Evolutionary conservation across 2,888 invertebrate genomes (phyloP).

Genomic region (Ditula angustiorana): DNA sequence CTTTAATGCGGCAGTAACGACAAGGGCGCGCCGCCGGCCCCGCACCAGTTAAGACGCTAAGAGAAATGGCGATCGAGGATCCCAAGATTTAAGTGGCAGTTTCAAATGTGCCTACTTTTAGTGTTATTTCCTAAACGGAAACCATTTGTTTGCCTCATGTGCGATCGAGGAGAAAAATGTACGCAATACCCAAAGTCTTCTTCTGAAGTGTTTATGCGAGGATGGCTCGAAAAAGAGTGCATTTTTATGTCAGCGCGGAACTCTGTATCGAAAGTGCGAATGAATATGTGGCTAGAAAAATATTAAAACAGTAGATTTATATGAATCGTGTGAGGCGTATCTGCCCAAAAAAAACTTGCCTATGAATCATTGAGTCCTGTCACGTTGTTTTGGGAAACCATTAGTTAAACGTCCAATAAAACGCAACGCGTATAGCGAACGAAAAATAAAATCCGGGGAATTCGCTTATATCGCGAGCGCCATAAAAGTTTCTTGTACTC

Average conservation of each 20-base stretch:
- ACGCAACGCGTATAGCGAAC: constrained; percentile 53
- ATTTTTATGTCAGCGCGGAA: constrained; percentile 48
- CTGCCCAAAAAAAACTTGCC: constrained; percentile 48
- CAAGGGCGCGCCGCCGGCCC: constrained; percentile 62
- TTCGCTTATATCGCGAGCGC: constrained; percentile 57
- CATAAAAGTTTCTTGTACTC: constrained; percentile 59
- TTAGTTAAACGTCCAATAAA: constrained; percentile 72
- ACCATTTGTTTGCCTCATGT: constrained; percentile 80
- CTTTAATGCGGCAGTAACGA: constrained; percentile 67
- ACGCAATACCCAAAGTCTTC: constrained; percentile 63
- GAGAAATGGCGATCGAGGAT: constrained; percentile 82
- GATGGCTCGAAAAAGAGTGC: constrained; percentile 53
- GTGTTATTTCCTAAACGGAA: constrained; percentile 84
- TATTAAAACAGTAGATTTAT: constrained; percentile 37
- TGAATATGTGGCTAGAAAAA: constrained; percentile 35
- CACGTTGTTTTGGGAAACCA: constrained; percentile 69
- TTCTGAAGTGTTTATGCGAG: constrained; percentile 63
- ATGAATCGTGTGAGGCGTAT: constrained; percentile 35
- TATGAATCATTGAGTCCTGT: constrained; percentile 67
- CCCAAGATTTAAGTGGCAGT: constrained; percentile 84
- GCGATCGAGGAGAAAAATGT: constrained; percentile 74
- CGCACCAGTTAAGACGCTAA: constrained; percentile 72
- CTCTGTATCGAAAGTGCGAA: constrained; percentile 11
- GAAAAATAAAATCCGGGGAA: constrained; percentile 63
- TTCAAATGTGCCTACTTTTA: constrained; percentile 84